Evolutionary conservation across 2,113 vertebrate species (phyloP).

Genomic region (Crocuta crocuta): DNA sequence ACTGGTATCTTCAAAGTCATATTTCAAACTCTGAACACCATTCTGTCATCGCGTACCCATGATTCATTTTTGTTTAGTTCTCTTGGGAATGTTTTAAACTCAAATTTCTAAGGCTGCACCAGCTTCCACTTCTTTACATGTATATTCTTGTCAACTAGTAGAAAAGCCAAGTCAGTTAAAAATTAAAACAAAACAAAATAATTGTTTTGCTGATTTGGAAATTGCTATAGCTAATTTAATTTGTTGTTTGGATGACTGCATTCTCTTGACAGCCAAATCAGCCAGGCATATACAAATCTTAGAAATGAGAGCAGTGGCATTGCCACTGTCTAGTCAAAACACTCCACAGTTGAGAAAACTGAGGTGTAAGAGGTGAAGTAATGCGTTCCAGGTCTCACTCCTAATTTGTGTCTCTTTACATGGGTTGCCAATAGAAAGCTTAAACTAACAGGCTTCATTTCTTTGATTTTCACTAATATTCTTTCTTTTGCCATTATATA

Average conservation of each 20-base stretch:
- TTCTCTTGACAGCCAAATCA: constrained; percentile 56
- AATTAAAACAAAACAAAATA: neutral
- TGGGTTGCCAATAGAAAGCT: neutral
- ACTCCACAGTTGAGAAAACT: neutral
- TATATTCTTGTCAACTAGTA: neutral
- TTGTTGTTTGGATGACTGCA: constrained; percentile 22
- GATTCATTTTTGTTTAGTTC: neutral
- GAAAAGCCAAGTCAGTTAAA: neutral
- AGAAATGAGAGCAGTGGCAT: constrained; percentile 22
- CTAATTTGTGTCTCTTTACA: neutral
- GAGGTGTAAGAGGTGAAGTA: neutral
- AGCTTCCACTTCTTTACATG: neutral
- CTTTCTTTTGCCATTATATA: constrained; percentile 9
- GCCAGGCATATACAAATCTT: neutral
- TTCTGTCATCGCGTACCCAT: neutral
- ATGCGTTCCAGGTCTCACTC: neutral
- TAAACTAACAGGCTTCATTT: neutral
- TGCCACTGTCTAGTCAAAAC: neutral
- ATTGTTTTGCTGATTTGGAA: constrained; percentile 41
- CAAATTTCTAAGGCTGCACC: neutral
- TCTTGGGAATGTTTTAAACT: neutral
- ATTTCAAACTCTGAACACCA: neutral
- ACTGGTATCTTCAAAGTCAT: neutral
- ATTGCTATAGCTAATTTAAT: constrained; percentile 56
- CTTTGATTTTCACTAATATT: constrained; percentile 39